A percentile compares a stretch with the other conserved stretches of the same genome.
Evolutionary conservation across 2,797 vertebrate species (phyloP).

Genomic region (Schizopygopsis pylzovi): DNA sequence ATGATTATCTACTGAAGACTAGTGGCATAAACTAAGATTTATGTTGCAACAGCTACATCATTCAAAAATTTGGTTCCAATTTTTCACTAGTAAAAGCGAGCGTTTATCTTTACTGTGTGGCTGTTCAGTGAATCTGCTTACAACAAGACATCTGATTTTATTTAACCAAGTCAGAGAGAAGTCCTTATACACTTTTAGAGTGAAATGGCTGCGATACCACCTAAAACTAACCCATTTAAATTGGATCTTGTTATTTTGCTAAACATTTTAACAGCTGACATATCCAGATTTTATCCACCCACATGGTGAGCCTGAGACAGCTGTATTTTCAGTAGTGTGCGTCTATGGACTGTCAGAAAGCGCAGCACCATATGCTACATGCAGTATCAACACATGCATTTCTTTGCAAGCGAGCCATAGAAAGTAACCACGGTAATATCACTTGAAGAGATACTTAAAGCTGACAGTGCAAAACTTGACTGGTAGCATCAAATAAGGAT

Average conservation of each 20-base stretch:
- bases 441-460: not conserved
- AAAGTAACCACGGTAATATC: not conserved
- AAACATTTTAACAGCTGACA: constrained; percentile 12
- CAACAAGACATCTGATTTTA: not conserved
- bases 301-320: not conserved
- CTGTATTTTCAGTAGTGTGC: constrained; percentile 11
- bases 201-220: not conserved
- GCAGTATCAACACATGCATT: constrained; percentile 6
- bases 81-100: not conserved
- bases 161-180: not conserved
- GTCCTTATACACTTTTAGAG: not conserved
- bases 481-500: not conserved
- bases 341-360: not conserved
- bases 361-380: constrained; percentile 16
- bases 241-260: constrained; percentile 3
- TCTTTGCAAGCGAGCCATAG: not conserved
- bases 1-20: constrained; percentile 28
- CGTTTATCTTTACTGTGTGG: not conserved
- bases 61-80: constrained; percentile 32
- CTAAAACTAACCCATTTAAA: not conserved
- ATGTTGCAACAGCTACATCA: constrained; percentile 48
- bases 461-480: constrained; percentile 28
- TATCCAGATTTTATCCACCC: constrained; percentile 3
- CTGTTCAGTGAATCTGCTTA: constrained; percentile 6
- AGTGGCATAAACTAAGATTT: constrained; percentile 37